Evolutionary conservation across 35 echinoderm and acorn worm species (phyloP), one percentile per base, ranked within the genome.

Genomic region (Anneissia japonica): DNA sequence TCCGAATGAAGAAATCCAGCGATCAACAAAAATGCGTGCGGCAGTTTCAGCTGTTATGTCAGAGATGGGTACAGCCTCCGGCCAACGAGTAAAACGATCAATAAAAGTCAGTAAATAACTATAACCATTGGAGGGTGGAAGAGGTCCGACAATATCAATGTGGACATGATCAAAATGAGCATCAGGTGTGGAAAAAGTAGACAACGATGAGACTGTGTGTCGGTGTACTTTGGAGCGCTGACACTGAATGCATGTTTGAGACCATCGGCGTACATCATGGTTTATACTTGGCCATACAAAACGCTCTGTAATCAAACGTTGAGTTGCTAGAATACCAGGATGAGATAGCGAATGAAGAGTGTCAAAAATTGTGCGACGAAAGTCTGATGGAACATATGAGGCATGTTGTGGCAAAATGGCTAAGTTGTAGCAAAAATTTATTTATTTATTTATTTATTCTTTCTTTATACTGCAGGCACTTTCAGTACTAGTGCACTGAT

Each of bases 141-240:
- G 40, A 3, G 89, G 89, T 37, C 89, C 89, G 0, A 90, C 83
- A 29, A 86, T 46, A 46, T 90, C 82, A 29, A 90, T 36, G 32
- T 90, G 83, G 14, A 90, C 77, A 37, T 90, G 82, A 30, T 80
- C 36, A 55, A 90, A 90, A 0, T 76, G 73, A 0, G 89, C 82
- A 55, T 90, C 89, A 13, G 83, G 89, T 26, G 0, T 34, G 35
- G 89, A 40, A 31, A 90, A 90, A n/a, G 89, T 85, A 14, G 41
- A 38, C 16, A 85, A 46, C 26, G 81, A 82, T 0, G 81, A 36
- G 31, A 55, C 40, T 3, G 39, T 90, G 38, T 86, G 89, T 30
- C 74, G 39, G 32, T 90, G 76, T 31, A 90, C 81, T 80, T 90
- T 90, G 2, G 75, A 86, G 5, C 40, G 74, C 36, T 87, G 84